Evolutionary conservation across 2,797 vertebrate species (phyloP), one percentile per base, ranked within the genome.

Genomic region (Xenops minutus): DNA sequence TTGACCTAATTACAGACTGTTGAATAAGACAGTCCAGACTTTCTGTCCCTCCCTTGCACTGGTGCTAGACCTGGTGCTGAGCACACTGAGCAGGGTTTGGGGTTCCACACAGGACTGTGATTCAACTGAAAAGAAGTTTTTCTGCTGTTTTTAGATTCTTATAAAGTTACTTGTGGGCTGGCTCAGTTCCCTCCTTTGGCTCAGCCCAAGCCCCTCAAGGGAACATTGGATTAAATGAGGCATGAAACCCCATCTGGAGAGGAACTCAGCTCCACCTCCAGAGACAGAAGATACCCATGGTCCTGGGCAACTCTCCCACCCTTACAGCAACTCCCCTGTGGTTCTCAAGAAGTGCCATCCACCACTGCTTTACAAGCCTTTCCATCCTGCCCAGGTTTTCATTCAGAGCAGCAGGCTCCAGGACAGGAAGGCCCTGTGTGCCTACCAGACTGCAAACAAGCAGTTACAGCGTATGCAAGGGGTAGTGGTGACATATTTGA

Each of bases 331-430:
- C 14, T 56, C 46, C 26, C 23, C 62, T 5, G 12, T 2, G 18
- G 26, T 6, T 64, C 81, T 52, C 8, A 10, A 10, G 14, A n/a
- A 68, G 32, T 26, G 15, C 29, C 21, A 46, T 7, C 64, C 83
- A 68, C 18, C 0, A 0, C 24, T 59, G 14, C 69, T 44, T 52
- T 7, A 71, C 36, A 59, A 66, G 54, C 44, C 8, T 18, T 52
- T 46, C 39, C 72, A 39, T 10, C 24, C 66, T 66, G 58, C 74
- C 81, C 41, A 43, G 4, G 11, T 26, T 21, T 46, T 27, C 23
- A 56, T 69, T 78, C 64, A 3, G 41, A 68, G 67, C 54, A 59
- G 43, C 2, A 36, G 55, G 36, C 78, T 89, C 41, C 29, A 6
- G 6, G 36, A 27, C 41, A 92, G 37, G 36, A 41, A 59, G 48